These are phyloP conservation scores for Varanus salvator DNA, from an alignment of 2,113 vertebrate species.

Conservation along the genomic window DNA sequence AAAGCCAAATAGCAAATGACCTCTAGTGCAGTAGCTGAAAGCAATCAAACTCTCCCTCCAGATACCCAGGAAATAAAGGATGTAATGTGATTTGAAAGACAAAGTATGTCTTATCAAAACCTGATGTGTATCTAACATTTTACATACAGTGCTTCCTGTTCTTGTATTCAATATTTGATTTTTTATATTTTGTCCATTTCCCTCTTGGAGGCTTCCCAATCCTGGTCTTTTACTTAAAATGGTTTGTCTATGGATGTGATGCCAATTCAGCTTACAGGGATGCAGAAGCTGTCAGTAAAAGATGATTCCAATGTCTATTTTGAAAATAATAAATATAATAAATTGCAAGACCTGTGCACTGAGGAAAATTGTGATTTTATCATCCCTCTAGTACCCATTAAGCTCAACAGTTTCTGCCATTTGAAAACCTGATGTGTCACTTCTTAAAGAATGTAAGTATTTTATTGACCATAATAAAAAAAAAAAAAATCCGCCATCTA, in stretches of 20 bases:
- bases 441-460: constrained; percentile 44
- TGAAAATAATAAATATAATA: constrained; percentile 49
- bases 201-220: constrained; percentile 52
- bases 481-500: constrained; percentile 39
- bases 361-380: constrained; percentile 66
- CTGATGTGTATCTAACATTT: neutral
- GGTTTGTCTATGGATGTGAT: constrained; percentile 42
- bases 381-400: constrained; percentile 59
- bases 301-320: constrained; percentile 26
- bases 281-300: constrained; percentile 58
- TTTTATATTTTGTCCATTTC: constrained; percentile 62
- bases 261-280: constrained; percentile 41
- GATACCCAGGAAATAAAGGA: neutral
- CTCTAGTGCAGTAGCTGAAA: constrained; percentile 5
- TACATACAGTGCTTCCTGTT: neutral
- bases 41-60: neutral
- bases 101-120: neutral
- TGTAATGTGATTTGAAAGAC: neutral
- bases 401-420: constrained; percentile 59
- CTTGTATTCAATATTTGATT: constrained; percentile 16
- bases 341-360: constrained; percentile 44
- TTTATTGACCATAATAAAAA: constrained; percentile 60
- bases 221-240: constrained; percentile 44
- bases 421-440: constrained; percentile 60
- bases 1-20: neutral